Percentiles rank a stretch among this genome's conserved stretches.
phyloP scores from a whole-genome alignment of 2,888 invertebrate species.

The Laothoe populi region DNA sequence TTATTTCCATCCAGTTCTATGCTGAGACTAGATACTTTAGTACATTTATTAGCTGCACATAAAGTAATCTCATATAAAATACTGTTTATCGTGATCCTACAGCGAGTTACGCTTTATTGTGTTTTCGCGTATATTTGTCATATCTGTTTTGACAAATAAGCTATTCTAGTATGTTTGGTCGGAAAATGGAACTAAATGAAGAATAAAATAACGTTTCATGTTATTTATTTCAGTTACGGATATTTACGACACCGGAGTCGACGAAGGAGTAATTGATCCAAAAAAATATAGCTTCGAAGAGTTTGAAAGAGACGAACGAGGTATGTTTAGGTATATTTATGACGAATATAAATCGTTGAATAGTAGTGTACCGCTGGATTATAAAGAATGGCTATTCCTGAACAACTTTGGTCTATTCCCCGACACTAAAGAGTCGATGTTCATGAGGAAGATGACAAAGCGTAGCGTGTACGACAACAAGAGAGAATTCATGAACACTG shows the following conservation, averaged over 20 bases:
- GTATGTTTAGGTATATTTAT: constrained; percentile 59
- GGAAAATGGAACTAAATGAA: constrained; percentile 39
- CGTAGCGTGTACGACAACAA: constrained; percentile 59
- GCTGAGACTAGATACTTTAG: not conserved
- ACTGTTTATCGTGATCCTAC: constrained; percentile 21
- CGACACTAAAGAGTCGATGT: constrained; percentile 63
- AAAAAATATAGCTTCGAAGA: constrained; percentile 61
- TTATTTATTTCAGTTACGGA: constrained; percentile 49
- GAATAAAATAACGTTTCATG: constrained; percentile 38
- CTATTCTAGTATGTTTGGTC: constrained; percentile 39
- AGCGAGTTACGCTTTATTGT: constrained; percentile 18
- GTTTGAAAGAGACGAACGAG: constrained; percentile 59
- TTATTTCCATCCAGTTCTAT: not conserved
- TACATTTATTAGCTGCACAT: constrained; percentile 3
- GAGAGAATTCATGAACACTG: constrained; percentile 56
- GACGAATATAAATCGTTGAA: constrained; percentile 51
- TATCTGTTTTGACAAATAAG: constrained; percentile 29
- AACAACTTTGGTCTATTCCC: constrained; percentile 64
- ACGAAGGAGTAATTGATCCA: constrained; percentile 65
- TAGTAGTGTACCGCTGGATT: constrained; percentile 53
- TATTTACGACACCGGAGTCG: constrained; percentile 55
- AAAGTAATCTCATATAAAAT: constrained; percentile 19
- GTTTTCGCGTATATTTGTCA: constrained; percentile 21
- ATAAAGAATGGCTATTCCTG: constrained; percentile 65
- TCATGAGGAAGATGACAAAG: constrained; percentile 57